These are phyloP conservation scores for Diphyllodes magnificus DNA, from an alignment of 2,113 vertebrate genomes.

Conservation along the genomic window DNA sequence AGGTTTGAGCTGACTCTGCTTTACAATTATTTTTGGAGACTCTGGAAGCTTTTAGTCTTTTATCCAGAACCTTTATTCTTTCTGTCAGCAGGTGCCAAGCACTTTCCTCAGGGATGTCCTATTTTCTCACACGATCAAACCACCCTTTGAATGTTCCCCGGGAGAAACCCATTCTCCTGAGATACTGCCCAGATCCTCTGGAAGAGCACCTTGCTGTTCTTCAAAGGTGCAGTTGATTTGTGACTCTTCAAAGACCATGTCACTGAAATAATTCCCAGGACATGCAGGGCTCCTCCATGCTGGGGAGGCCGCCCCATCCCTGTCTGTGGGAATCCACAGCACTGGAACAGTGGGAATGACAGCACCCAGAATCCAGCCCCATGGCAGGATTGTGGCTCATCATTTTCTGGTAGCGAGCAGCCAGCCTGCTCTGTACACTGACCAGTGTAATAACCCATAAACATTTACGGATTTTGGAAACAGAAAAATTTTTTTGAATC, in stretches of 20 bases:
- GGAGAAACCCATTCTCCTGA: neutral
- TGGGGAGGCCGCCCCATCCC: neutral
- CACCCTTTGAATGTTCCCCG: neutral
- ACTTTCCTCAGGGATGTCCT: neutral
- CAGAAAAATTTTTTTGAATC: neutral
- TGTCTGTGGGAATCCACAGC: neutral
- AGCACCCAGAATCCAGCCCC: fast-evolving
- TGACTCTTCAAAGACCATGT: neutral
- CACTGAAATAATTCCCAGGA: neutral
- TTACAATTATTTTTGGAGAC: neutral
- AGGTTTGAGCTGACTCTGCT: neutral
- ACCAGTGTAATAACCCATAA: neutral
- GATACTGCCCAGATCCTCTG: neutral
- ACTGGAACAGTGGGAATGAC: neutral
- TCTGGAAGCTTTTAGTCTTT: neutral
- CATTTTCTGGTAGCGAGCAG: neutral
- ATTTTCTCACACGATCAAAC: neutral
- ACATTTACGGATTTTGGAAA: neutral
- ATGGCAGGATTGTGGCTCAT: neutral
- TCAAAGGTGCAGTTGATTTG: neutral
- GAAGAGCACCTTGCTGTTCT: neutral
- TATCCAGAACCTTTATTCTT: neutral
- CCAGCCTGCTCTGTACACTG: neutral
- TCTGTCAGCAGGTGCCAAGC: neutral
- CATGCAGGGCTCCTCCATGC: fast-evolving